phyloP scores from a whole-genome alignment of 2,113 vertebrate species.

The Platanista minor region DNA sequence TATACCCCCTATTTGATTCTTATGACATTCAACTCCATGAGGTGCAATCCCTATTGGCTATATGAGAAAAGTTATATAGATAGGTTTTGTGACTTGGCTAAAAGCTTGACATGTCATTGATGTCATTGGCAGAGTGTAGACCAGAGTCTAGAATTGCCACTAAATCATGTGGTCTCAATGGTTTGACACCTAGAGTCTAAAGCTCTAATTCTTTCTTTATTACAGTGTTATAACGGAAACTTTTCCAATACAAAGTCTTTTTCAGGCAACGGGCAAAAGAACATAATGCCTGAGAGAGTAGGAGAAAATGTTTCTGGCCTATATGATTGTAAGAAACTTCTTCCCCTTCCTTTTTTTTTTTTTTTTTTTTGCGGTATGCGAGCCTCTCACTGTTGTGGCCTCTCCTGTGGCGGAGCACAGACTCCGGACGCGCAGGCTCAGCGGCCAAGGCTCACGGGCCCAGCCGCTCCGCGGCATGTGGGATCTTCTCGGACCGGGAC shows the following conservation, averaged over 20 bases:
- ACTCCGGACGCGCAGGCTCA: too few relatives aligned
- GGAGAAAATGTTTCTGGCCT: neutral
- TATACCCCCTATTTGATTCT: neutral
- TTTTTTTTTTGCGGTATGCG: too few relatives aligned
- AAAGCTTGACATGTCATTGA: neutral
- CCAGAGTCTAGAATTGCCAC: neutral
- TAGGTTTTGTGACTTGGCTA: neutral
- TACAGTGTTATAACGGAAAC: neutral
- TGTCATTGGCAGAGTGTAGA: neutral
- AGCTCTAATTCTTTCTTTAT: constrained; percentile 14
- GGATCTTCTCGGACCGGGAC: too few relatives aligned
- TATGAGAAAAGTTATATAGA: neutral
- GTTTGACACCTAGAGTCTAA: neutral
- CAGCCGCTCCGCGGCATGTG: too few relatives aligned
- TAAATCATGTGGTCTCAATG: neutral
- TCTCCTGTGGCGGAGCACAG: too few relatives aligned
- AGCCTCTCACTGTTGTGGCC: too few relatives aligned
- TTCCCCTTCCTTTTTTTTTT: too few relatives aligned
- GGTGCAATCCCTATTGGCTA: neutral
- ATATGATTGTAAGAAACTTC: neutral
- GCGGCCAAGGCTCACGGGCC: too few relatives aligned
- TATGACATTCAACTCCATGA: neutral
- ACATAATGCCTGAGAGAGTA: neutral
- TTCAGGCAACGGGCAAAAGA: neutral
- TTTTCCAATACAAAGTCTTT: neutral